These are phyloP conservation scores for Caenorhabditis doughertyi DNA, from an alignment of 2,888 invertebrate species.

Conservation along the genomic window DNA sequence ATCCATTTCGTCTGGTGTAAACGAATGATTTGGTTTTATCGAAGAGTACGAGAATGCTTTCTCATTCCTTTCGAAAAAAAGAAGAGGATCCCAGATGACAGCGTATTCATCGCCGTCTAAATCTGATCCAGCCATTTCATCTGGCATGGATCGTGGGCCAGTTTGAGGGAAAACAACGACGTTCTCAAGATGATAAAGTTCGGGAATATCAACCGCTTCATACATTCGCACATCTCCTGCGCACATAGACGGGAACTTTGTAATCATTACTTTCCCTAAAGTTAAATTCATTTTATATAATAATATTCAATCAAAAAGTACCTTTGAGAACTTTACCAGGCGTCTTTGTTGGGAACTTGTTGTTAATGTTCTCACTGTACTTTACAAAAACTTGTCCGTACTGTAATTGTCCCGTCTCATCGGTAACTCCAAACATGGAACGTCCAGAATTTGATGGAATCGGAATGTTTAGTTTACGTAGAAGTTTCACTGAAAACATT, in stretches of 20 bases:
- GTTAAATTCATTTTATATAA: not conserved
- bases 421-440: slow-evolving; percentile 79
- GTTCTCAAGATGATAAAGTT: slow-evolving; percentile 81
- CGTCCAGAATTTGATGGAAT: slow-evolving; percentile 67
- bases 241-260: slow-evolving; percentile 84
- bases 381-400: slow-evolving; percentile 79
- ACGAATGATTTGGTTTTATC: slow-evolving; percentile 15
- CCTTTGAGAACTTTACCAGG: slow-evolving; percentile 26
- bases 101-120: slow-evolving; percentile 84
- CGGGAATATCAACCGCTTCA: slow-evolving; percentile 79
- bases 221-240: slow-evolving; percentile 83
- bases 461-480: slow-evolving; percentile 65
- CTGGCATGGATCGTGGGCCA: slow-evolving; percentile 83
- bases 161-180: slow-evolving; percentile 84
- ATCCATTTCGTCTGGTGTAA: slow-evolving; percentile 58
- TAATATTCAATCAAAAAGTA: not conserved
- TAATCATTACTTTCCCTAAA: slow-evolving; percentile 82
- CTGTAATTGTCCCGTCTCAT: slow-evolving; percentile 78
- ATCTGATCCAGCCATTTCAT: slow-evolving; percentile 84
- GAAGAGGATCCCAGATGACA: slow-evolving; percentile 83
- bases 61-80: slow-evolving; percentile 82
- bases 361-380: slow-evolving; percentile 68
- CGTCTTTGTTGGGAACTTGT: slow-evolving; percentile 28
- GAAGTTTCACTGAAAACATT: slow-evolving; percentile 22
- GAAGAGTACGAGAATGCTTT: slow-evolving; percentile 69